These are phyloP conservation scores for Melanotaenia nigrans DNA, from an alignment of 2,797 vertebrate species.

Conservation along the genomic window DNA sequence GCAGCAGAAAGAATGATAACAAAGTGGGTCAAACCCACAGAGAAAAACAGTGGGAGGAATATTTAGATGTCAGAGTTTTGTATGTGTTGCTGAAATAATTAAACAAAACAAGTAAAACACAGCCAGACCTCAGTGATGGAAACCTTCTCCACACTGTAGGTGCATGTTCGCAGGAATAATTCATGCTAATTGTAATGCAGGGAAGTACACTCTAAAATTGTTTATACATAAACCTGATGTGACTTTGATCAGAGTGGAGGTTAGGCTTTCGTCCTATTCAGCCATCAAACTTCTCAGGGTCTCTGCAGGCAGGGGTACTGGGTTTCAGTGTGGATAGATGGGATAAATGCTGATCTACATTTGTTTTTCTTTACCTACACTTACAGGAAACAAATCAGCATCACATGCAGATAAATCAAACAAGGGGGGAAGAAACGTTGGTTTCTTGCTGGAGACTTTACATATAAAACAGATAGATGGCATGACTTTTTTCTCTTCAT, in stretches of 20 bases:
- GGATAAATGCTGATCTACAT: constrained; percentile 24
- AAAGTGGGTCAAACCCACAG: background rate
- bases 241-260: no score
- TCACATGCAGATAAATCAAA: constrained; percentile 34
- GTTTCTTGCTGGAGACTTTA: constrained; percentile 10
- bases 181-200: constrained; percentile 36
- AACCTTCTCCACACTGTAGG: background rate
- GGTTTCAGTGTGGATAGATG: constrained; percentile 25
- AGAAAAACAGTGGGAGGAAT: background rate
- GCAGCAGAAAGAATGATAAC: background rate
- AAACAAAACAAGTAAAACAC: background rate
- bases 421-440: constrained; percentile 27
- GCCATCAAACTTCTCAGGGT: constrained; percentile 31
- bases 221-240: constrained; percentile 11
- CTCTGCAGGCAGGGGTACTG: constrained; percentile 16
- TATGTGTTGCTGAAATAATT: background rate
- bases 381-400: constrained; percentile 23
- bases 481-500: background rate
- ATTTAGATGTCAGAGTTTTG: background rate
- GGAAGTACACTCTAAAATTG: constrained; percentile 16
- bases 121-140: background rate
- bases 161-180: constrained; percentile 30
- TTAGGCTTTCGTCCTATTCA: constrained; percentile 35
- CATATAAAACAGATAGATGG: constrained; percentile 6
- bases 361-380: constrained; percentile 23